Conservation (phyloP, 2,888 invertebrate species). For the Mantis religiosa region DNA sequence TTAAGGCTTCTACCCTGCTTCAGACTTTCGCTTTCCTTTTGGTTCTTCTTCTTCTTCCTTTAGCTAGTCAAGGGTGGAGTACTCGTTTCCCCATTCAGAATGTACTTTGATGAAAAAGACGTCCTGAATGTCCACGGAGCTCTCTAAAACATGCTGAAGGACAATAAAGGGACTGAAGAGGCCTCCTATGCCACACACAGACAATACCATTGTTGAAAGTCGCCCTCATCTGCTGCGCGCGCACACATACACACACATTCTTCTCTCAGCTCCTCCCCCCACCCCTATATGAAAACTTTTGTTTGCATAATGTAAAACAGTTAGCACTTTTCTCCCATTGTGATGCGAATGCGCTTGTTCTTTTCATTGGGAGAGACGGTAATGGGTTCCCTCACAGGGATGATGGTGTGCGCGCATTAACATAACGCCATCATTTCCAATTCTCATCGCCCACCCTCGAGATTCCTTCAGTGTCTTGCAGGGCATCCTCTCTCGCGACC, state of each 20-base stretch:
- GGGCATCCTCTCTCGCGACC: not conserved
- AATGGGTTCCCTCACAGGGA: conserved; percentile 21
- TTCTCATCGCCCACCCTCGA: conserved; percentile 10
- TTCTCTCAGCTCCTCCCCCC: not conserved
- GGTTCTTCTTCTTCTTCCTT: no score
- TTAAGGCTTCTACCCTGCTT: no score
- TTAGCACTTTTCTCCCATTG: conserved; percentile 28
- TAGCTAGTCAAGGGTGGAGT: no score
- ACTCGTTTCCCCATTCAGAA: no score
- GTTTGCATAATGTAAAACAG: conserved; percentile 32
- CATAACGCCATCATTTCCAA: conserved; percentile 30
- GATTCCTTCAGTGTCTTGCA: not conserved
- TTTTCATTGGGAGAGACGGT: conserved; percentile 20
- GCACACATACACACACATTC: not conserved
- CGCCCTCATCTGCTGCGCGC: not conserved
- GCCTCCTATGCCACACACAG: not conserved
- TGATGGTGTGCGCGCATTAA: conserved; percentile 22
- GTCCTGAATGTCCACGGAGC: not conserved
- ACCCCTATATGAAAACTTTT: conserved; percentile 27
- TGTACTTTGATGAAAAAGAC: not conserved
- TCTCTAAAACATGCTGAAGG: not conserved
- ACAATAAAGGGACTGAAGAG: not conserved
- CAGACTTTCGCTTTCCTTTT: no score
- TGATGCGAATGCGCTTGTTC: conserved; percentile 28
- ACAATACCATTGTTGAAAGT: not conserved